phyloP scores from a whole-genome alignment of 2,113 vertebrate species.

The Holacanthus passer region DNA sequence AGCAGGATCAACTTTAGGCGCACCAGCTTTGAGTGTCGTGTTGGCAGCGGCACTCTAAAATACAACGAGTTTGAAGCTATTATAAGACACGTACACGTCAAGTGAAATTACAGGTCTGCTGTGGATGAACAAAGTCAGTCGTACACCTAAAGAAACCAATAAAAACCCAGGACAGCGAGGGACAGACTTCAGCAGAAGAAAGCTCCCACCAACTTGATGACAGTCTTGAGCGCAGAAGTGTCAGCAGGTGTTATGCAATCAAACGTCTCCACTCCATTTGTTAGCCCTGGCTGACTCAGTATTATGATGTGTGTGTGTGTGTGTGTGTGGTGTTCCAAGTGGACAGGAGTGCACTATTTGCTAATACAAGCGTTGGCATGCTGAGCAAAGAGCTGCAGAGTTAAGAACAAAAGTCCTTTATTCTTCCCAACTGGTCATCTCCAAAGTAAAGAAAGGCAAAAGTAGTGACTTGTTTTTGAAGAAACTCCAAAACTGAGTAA shows the following conservation, averaged over 20 bases:
- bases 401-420: conserved; percentile 5
- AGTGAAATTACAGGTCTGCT: conserved; percentile 2
- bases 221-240: neutral
- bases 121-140: neutral
- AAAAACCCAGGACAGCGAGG: neutral
- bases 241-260: conserved; percentile 1
- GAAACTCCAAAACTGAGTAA: conserved; percentile 4
- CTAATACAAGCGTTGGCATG: conserved; percentile 19
- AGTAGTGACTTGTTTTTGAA: neutral
- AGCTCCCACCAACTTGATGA: conserved; percentile 34
- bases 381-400: conserved; percentile 10
- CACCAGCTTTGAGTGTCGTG: conserved; percentile 64
- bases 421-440: neutral
- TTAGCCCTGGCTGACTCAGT: conserved; percentile 11
- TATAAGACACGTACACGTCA: conserved; percentile 17
- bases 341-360: neutral
- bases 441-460: conserved; percentile 13
- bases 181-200: neutral
- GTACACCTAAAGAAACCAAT: conserved; percentile 6
- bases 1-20: conserved; percentile 58
- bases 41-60: conserved; percentile 68
- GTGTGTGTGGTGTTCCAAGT: neutral
- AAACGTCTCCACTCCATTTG: conserved; percentile 18
- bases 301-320: conserved; percentile 9
- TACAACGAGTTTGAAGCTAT: conserved; percentile 42